A percentile compares a stretch with the other conserved stretches of the same genome.
Conservation (phyloP, 2,888 invertebrate species). For the Dorcus parallelipipedus region DNA sequence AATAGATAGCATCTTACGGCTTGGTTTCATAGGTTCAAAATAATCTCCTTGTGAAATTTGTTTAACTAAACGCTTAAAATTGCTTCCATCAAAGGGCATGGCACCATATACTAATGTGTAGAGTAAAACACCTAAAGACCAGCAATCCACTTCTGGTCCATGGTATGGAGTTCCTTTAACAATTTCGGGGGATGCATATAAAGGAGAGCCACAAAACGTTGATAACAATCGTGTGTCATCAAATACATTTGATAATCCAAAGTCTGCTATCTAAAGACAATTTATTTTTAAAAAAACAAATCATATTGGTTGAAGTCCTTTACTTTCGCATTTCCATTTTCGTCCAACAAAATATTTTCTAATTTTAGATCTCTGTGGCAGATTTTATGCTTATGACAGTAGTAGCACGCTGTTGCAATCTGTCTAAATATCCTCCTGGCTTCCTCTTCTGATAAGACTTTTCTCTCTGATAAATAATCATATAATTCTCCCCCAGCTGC, state of each 20-base stretch:
- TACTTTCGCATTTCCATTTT: constrained; percentile 92
- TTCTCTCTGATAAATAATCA: constrained; percentile 90
- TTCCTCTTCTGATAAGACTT: constrained; percentile 87
- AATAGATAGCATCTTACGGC: constrained; percentile 60
- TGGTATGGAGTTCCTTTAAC: constrained; percentile 95
- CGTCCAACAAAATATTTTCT: constrained; percentile 91
- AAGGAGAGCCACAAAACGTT: constrained; percentile 94
- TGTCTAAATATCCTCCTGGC: constrained; percentile 93
- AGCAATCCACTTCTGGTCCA: constrained; percentile 93
- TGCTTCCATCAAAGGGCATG: constrained; percentile 99
- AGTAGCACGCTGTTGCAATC: constrained; percentile 94
- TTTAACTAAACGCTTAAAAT: constrained; percentile 93
- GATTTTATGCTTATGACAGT: constrained; percentile 97
- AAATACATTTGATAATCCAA: constrained; percentile 96
- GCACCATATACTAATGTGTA: constrained; percentile 98
- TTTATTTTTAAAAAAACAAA: too few species aligned
- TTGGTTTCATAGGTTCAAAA: constrained; percentile 92
- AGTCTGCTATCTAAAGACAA: constrained; percentile 84
- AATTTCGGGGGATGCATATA: constrained; percentile 97
- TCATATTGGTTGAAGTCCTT: constrained; percentile 2
- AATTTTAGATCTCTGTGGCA: constrained; percentile 95
- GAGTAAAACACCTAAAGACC: constrained; percentile 94
- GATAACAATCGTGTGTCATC: constrained; percentile 80
- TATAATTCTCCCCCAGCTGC: constrained; percentile 98
- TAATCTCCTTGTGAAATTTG: constrained; percentile 98